phyloP scores from a whole-genome alignment of 2,113 vertebrate species.

The Tetraodon nigroviridis region DNA sequence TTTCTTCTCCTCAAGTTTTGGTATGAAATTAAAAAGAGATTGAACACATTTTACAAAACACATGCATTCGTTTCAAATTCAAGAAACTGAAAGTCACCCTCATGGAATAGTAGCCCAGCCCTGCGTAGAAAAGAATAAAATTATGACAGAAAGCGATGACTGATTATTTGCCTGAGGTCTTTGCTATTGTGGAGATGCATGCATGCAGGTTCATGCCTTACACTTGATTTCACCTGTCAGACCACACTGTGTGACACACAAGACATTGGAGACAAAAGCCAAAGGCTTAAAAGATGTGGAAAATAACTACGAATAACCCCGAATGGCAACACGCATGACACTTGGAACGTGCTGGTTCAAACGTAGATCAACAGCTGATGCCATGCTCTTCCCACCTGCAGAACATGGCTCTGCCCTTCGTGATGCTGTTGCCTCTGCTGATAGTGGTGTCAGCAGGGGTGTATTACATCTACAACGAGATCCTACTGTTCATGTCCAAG shows the following conservation, averaged over 20 bases:
- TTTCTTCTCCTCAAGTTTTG: too few relatives aligned
- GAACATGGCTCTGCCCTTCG: constrained; percentile 79
- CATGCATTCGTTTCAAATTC: not conserved
- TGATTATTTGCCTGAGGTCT: constrained; percentile 4
- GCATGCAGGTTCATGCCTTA: not conserved
- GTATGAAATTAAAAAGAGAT: too few relatives aligned
- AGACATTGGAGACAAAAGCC: not conserved
- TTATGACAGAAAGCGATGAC: not conserved
- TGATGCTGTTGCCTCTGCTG: constrained; percentile 82
- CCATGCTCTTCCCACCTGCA: constrained; percentile 38
- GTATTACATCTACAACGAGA: constrained; percentile 87
- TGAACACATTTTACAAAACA: not conserved
- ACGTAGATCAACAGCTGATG: too few relatives aligned
- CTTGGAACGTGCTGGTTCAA: too few relatives aligned
- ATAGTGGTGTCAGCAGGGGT: constrained; percentile 83
- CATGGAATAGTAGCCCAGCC: too few relatives aligned
- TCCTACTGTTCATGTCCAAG: constrained; percentile 83
- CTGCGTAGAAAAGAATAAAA: not conserved
- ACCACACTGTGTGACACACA: not conserved
- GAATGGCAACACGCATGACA: too few relatives aligned
- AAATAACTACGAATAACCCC: too few relatives aligned
- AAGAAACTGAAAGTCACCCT: not conserved
- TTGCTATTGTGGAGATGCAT: not conserved
- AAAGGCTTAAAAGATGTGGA: not conserved
- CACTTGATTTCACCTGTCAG: constrained; percentile 10